Percentiles rank a stretch among this genome's conserved stretches.
phyloP scores from a whole-genome alignment of 2,888 invertebrate genomes.

The Nomada fucata region DNA sequence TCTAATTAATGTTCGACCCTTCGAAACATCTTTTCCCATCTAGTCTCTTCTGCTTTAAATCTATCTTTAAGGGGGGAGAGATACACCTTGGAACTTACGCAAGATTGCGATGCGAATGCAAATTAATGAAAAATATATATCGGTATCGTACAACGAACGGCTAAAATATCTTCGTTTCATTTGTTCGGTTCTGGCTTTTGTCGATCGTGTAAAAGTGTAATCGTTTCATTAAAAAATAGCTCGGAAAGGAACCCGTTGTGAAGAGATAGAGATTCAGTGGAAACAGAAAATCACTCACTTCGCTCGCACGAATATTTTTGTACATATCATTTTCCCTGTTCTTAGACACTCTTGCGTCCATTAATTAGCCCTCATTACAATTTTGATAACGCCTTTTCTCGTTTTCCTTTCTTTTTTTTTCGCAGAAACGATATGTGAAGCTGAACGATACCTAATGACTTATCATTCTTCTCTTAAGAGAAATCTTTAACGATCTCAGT shows the following conservation, averaged over 20 bases:
- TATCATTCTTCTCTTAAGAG: neutral
- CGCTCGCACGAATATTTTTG: slow-evolving; percentile 32
- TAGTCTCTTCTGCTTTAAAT: neutral
- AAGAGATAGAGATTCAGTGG: slow-evolving; percentile 30
- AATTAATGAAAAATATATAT: slow-evolving; percentile 48
- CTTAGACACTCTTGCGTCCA: neutral
- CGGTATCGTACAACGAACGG: slow-evolving; percentile 21
- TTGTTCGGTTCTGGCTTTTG: neutral
- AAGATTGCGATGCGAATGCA: slow-evolving; percentile 32
- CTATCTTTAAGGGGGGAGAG: neutral
- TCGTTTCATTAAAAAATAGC: slow-evolving; percentile 51
- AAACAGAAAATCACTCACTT: slow-evolving; percentile 14
- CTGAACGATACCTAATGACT: neutral
- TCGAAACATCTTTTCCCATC: neutral
- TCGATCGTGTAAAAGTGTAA: slow-evolving; percentile 13
- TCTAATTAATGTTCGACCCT: slow-evolving; percentile 11
- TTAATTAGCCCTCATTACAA: neutral
- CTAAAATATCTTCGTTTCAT: slow-evolving; percentile 25
- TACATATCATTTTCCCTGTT: slow-evolving; percentile 13
- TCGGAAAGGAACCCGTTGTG: slow-evolving; percentile 41
- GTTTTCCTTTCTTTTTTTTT: neutral
- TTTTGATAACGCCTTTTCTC: neutral
- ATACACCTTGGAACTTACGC: slow-evolving; percentile 17
- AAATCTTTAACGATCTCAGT: slow-evolving; percentile 1
- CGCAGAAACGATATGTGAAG: too few species aligned